Evolutionary conservation across 2,113 vertebrate species (phyloP).

Genomic region (Odocoileus virginianus): DNA sequence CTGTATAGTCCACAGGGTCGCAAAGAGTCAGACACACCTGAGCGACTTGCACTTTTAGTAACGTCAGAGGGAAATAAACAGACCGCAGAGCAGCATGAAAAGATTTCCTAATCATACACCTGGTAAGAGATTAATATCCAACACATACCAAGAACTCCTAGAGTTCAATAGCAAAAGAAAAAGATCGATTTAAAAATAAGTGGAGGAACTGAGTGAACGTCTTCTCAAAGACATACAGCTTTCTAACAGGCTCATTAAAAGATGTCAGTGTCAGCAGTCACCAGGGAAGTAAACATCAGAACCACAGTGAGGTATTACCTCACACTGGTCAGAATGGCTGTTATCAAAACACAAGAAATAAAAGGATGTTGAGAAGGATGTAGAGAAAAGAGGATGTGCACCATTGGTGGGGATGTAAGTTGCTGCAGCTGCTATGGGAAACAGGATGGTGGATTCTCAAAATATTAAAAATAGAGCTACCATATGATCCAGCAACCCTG

Average conservation of each 20-base stretch:
- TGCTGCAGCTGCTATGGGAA: not conserved
- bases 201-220: not conserved
- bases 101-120: not conserved
- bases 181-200: not conserved
- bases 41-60: not conserved
- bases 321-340: not conserved
- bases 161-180: not conserved
- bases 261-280: rapidly evolving
- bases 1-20: not conserved
- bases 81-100: not conserved
- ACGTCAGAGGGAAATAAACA: not conserved
- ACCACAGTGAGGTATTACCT: not conserved
- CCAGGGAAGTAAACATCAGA: not conserved
- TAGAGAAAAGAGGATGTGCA: not conserved
- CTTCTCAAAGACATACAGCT: not conserved
- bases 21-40: not conserved
- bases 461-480: not conserved
- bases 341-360: not conserved
- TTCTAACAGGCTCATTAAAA: not conserved
- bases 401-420: not conserved
- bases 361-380: not conserved
- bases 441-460: not conserved
- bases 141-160: not conserved
- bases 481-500: not conserved
- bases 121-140: not conserved